Percentiles rank a stretch among this genome's conserved stretches.
These are phyloP conservation scores for Linnaemya vulpina DNA, from an alignment of 2,888 invertebrate genomes.

Conservation along the genomic window DNA sequence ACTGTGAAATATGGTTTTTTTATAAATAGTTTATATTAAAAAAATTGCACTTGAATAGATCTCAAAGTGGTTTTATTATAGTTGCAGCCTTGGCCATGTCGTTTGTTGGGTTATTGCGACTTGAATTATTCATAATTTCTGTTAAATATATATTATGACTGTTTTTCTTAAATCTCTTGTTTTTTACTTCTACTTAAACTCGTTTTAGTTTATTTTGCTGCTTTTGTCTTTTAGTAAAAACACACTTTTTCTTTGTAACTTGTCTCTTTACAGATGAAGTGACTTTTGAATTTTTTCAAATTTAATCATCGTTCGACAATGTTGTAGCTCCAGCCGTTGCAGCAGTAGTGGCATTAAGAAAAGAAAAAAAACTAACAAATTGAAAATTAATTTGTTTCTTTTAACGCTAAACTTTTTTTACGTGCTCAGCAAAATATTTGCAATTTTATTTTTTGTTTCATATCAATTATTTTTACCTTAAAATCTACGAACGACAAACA, in stretches of 20 bases:
- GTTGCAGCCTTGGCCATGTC: too few species aligned
- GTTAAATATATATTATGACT: slow-evolving; percentile 16
- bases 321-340: slow-evolving; percentile 35
- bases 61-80: background rate
- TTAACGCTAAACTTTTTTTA: slow-evolving; percentile 17
- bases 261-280: slow-evolving; percentile 70
- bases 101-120: slow-evolving; percentile 19
- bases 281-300: slow-evolving; percentile 67
- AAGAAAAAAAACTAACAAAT: slow-evolving; percentile 15
- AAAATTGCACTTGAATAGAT: background rate
- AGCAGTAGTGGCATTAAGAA: slow-evolving; percentile 26
- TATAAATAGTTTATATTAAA: too few species aligned
- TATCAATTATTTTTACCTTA: slow-evolving; percentile 20
- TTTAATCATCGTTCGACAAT: slow-evolving; percentile 53
- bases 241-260: background rate
- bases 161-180: slow-evolving; percentile 9
- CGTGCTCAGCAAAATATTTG: slow-evolving; percentile 31
- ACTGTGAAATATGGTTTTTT: too few species aligned
- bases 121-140: slow-evolving; percentile 65
- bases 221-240: slow-evolving; percentile 23
- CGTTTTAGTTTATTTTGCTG: slow-evolving; percentile 44
- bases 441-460: slow-evolving; percentile 22
- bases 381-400: slow-evolving; percentile 41
- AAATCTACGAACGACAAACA: slow-evolving; percentile 52
- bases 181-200: slow-evolving; percentile 47